phyloP scores from a whole-genome alignment of 2,888 invertebrate genomes.

The Cantharis rufa region DNA sequence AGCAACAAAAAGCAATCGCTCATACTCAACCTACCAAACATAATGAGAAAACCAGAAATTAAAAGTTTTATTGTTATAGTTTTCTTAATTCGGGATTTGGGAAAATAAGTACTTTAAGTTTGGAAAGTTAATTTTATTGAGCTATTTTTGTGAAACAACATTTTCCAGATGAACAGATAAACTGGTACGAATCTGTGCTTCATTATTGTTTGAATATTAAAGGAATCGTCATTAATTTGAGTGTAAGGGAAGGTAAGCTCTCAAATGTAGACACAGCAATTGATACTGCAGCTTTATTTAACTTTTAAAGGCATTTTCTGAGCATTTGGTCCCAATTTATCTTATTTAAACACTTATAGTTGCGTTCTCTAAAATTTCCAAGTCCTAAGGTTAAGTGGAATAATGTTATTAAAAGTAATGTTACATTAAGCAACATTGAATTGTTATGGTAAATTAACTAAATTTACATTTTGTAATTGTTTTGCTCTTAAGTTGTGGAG shows the following conservation, averaged over 20 bases:
- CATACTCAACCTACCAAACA: not conserved
- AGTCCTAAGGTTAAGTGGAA: not conserved
- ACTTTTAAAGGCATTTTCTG: constrained; percentile 10
- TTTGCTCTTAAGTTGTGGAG: not conserved
- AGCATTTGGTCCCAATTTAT: constrained; percentile 18
- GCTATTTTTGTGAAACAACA: not conserved
- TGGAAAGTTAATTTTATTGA: not conserved
- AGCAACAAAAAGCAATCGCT: not conserved
- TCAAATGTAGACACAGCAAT: constrained; percentile 17
- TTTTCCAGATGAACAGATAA: not conserved
- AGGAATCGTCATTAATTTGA: constrained; percentile 33
- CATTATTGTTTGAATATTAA: constrained; percentile 14
- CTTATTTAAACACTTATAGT: constrained; percentile 18
- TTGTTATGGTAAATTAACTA: not conserved
- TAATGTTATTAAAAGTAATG: not conserved
- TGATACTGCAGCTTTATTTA: constrained; percentile 21
- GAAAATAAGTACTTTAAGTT: not conserved
- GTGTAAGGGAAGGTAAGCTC: constrained; percentile 25
- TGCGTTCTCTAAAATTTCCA: constrained; percentile 4
- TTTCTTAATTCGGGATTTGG: not conserved
- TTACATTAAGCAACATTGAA: not conserved
- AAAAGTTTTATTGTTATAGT: not conserved
- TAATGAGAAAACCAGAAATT: not conserved
- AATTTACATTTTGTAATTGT: not conserved
- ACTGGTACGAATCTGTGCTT: constrained; percentile 1